These are phyloP conservation scores for Stenoptilia bipunctidactyla DNA, from an alignment of 2,888 invertebrate genomes.

Conservation along the genomic window DNA sequence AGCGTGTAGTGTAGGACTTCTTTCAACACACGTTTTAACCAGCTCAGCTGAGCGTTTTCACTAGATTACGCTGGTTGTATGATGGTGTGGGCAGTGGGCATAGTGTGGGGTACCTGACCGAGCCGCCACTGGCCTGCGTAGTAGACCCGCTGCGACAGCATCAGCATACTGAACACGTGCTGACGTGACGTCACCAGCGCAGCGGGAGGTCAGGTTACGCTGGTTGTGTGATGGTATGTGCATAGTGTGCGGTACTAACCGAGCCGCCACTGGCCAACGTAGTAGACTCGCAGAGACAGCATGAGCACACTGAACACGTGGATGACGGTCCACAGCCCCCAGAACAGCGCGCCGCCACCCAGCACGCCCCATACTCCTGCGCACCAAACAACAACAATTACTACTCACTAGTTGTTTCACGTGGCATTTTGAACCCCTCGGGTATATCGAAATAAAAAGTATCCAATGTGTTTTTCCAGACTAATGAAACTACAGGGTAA, in stretches of 20 bases:
- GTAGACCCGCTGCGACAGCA: conserved; percentile 80
- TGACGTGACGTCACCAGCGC: conserved; percentile 29
- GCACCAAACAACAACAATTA: no score
- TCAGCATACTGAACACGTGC: conserved; percentile 77
- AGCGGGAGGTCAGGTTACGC: not conserved
- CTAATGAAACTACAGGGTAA: no score
- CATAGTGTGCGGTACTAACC: no score
- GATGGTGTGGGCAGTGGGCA: not conserved
- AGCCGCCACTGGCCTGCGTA: conserved; percentile 83
- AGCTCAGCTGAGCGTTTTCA: no score
- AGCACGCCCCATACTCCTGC: conserved; percentile 79
- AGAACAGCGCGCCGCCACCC: conserved; percentile 76
- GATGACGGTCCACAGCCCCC: conserved; percentile 80
- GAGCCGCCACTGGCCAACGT: conserved; percentile 81
- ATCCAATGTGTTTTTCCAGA: no score
- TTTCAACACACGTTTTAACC: no score
- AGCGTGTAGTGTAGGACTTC: no score
- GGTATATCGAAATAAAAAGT: no score
- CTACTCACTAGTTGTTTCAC: no score
- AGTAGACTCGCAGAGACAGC: conserved; percentile 81
- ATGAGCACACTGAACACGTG: conserved; percentile 78
- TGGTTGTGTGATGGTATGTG: no score
- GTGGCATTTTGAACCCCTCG: no score
- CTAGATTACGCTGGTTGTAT: no score
- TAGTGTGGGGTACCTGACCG: conserved; percentile 51